These are phyloP conservation scores for Panthera leo DNA, from an alignment of 2,113 vertebrate species.

Conservation along the genomic window DNA sequence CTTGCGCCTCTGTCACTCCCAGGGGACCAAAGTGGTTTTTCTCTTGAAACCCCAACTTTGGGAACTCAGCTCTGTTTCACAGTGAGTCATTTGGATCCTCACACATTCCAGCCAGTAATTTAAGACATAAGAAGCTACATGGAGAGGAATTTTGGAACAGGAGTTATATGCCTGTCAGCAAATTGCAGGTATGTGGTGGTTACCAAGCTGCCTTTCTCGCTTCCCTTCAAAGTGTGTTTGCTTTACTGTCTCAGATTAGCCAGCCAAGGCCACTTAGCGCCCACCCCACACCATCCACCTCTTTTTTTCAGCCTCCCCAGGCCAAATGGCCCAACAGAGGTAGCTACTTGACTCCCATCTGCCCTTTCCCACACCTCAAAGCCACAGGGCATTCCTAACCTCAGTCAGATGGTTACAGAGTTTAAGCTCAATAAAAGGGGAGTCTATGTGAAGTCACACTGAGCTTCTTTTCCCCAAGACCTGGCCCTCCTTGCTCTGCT, in stretches of 20 bases:
- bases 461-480: not conserved
- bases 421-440: not conserved
- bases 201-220: not conserved
- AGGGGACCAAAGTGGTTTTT: not conserved
- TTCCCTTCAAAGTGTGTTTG: not conserved
- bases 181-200: not conserved
- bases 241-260: not conserved
- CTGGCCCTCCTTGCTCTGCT: not conserved
- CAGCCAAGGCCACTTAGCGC: not conserved
- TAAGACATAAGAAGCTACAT: not conserved
- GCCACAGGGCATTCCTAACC: not conserved
- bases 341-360: not conserved
- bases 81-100: not conserved
- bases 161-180: not conserved
- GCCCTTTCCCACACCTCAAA: not conserved
- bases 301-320: not conserved
- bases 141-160: not conserved
- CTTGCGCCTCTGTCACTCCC: not conserved
- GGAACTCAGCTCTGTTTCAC: not conserved
- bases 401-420: not conserved
- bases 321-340: not conserved
- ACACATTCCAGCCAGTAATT: not conserved
- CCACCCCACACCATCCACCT: not conserved
- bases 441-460: not conserved
- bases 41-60: conserved; percentile 33